phyloP scores from a whole-genome alignment of 2,888 invertebrate species.

The Listrodromus nycthemerus region DNA sequence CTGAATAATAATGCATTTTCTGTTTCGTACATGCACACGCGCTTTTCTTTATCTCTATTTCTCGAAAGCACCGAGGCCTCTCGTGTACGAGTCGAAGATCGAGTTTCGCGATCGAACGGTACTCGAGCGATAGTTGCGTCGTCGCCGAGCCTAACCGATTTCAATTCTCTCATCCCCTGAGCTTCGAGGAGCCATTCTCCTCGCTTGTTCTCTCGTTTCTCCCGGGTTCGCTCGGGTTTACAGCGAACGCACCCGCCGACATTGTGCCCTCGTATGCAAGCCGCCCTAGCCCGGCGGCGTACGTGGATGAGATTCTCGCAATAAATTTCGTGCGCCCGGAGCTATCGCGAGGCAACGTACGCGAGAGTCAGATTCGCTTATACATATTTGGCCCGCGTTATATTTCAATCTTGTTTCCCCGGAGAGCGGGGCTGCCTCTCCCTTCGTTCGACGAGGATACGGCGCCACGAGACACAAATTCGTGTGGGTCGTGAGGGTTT shows the following conservation, averaged over 20 bases:
- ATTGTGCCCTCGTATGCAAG: neutral
- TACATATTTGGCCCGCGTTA: constrained; percentile 80
- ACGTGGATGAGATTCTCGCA: constrained; percentile 33
- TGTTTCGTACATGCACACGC: constrained; percentile 33
- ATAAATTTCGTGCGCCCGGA: constrained; percentile 63
- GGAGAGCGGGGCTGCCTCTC: constrained; percentile 35
- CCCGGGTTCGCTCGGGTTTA: constrained; percentile 28
- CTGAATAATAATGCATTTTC: constrained; percentile 66
- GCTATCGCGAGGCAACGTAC: constrained; percentile 28
- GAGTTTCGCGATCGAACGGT: constrained; percentile 60
- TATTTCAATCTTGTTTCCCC: constrained; percentile 80
- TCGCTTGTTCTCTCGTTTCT: constrained; percentile 56
- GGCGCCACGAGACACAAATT: constrained; percentile 82
- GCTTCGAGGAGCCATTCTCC: constrained; percentile 13
- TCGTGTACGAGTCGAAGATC: constrained; percentile 39
- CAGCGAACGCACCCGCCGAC: neutral
- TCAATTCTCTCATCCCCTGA: constrained; percentile 15
- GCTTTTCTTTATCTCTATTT: constrained; percentile 38
- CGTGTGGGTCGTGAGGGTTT: constrained; percentile 80
- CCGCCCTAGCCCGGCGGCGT: neutral
- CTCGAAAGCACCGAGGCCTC: constrained; percentile 34
- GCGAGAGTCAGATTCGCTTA: constrained; percentile 65
- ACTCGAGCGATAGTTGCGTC: constrained; percentile 21
- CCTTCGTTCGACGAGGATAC: constrained; percentile 67
- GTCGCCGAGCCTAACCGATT: neutral